These are phyloP conservation scores for Jacana jacana DNA, from an alignment of 2,113 vertebrate species.

Conservation along the genomic window DNA sequence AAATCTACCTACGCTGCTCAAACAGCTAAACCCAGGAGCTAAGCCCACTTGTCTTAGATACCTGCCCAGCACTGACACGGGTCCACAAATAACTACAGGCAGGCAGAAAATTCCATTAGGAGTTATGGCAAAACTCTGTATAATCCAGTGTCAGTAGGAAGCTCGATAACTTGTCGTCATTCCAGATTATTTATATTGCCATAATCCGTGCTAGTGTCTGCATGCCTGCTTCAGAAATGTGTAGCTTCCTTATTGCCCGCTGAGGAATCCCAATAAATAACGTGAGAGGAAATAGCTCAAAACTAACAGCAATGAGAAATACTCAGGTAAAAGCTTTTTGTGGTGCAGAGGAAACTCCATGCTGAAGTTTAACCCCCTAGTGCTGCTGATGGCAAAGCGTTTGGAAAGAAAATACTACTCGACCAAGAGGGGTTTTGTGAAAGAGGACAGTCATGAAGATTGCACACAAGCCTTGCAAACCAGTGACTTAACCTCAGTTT, in stretches of 20 bases:
- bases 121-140: background rate
- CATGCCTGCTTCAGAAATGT: background rate
- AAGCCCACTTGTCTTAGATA: background rate
- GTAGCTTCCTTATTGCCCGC: background rate
- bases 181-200: background rate
- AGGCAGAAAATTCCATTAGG: background rate
- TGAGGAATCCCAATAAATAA: background rate
- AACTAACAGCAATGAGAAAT: background rate
- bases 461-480: background rate
- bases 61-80: background rate
- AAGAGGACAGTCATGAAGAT: background rate
- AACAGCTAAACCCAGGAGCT: background rate
- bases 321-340: background rate
- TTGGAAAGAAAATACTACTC: background rate
- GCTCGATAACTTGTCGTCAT: background rate
- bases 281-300: background rate
- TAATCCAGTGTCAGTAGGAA: background rate
- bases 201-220: background rate
- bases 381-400: background rate
- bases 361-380: background rate
- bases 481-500: background rate
- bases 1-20: background rate
- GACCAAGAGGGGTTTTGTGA: background rate
- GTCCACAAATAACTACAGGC: background rate
- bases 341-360: background rate